Evolutionary conservation across 2,113 vertebrate genomes (phyloP).

Genomic region (Pagrus major): DNA sequence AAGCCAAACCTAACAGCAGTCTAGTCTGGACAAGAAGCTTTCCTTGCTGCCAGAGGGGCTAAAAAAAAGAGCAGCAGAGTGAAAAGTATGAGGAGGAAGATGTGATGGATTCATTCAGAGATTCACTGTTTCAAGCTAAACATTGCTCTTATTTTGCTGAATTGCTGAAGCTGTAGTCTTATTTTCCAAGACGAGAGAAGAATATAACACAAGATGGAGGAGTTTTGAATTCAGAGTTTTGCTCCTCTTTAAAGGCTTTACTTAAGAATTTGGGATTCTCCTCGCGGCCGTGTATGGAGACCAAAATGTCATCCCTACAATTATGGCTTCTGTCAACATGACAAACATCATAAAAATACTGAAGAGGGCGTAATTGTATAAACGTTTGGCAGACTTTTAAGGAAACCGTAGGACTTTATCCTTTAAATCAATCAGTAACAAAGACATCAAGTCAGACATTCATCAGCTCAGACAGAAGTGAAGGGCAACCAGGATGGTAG

Average conservation of each 20-base stretch:
- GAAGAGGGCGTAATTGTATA: not conserved
- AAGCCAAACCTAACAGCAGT: too few species aligned
- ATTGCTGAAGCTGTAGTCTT: not conserved
- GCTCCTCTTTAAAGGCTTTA: not conserved
- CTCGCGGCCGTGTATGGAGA: too few species aligned
- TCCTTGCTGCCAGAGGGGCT: too few species aligned
- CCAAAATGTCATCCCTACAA: not conserved
- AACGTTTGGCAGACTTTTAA: not conserved
- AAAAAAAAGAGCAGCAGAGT: too few species aligned
- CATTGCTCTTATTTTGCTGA: not conserved
- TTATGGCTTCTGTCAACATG: not conserved
- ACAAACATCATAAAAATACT: not conserved
- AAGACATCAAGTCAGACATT: not conserved
- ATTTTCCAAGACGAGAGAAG: too few species aligned
- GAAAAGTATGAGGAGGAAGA: too few species aligned
- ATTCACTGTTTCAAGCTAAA: too few species aligned
- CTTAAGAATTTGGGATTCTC: not conserved
- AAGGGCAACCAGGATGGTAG: not conserved
- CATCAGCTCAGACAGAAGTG: conserved; percentile 1
- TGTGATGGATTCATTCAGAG: too few species aligned
- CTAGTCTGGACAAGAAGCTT: too few species aligned
- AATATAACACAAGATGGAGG: too few species aligned
- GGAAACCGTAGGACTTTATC: too few species aligned
- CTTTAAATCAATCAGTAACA: not conserved
- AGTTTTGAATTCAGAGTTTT: too few species aligned